Evolutionary conservation across 2,113 vertebrate species (phyloP).

Genomic region (Dicerorhinus sumatrensis): DNA sequence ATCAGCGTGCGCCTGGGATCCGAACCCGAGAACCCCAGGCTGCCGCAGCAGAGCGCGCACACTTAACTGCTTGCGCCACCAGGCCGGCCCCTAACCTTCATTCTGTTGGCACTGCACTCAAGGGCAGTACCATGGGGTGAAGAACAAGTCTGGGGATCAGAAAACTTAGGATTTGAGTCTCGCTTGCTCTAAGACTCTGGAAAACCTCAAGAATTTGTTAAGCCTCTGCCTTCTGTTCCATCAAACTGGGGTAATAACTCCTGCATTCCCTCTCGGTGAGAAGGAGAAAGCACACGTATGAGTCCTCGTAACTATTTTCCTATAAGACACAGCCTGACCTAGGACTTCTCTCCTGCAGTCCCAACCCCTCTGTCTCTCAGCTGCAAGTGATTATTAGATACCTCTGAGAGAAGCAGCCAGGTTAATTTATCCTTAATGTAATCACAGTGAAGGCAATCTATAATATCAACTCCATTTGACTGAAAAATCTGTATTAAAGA

Average conservation of each 20-base stretch:
- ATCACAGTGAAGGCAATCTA: not conserved
- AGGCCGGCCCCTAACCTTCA: not conserved
- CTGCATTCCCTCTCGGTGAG: not conserved
- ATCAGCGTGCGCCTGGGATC: too few relatives aligned
- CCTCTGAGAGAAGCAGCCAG: not conserved
- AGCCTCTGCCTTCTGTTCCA: not conserved
- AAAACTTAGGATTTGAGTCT: conserved; percentile 1
- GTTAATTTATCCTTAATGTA: not conserved
- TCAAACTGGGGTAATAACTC: not conserved
- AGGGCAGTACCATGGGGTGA: not conserved
- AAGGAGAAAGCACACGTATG: not conserved
- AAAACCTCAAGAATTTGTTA: not conserved
- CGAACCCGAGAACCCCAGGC: too few relatives aligned
- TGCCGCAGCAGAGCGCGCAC: too few relatives aligned
- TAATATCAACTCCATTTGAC: too few relatives aligned
- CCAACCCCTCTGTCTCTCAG: not conserved
- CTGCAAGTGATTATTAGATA: not conserved
- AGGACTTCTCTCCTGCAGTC: not conserved
- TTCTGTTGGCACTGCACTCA: not conserved
- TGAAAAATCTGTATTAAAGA: not conserved
- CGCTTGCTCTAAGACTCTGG: not conserved
- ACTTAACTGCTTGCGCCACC: too few relatives aligned
- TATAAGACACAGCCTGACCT: not conserved
- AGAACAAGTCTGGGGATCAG: not conserved
- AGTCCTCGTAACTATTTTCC: not conserved